phyloP scores from a whole-genome alignment of 2,113 vertebrate genomes.

The Cochlearius cochlearius region DNA sequence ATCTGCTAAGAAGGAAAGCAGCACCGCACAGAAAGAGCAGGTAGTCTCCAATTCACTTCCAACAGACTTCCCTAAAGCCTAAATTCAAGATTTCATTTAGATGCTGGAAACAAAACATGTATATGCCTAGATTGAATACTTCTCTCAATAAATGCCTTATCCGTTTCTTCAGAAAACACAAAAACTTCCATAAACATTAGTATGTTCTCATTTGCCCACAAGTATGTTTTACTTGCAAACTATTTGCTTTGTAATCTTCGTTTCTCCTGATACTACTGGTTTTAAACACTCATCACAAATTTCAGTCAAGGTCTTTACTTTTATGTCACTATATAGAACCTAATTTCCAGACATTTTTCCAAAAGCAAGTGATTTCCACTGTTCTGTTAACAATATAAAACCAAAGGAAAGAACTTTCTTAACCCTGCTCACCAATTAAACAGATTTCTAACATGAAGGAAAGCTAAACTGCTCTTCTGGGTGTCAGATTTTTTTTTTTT shows the following conservation, averaged over 20 bases:
- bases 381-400: neutral
- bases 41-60: neutral
- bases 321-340: neutral
- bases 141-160: neutral
- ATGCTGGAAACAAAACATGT: neutral
- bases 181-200: neutral
- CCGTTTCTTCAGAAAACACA: neutral
- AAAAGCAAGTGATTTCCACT: neutral
- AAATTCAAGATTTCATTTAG: neutral
- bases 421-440: neutral
- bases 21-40: neutral
- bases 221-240: neutral
- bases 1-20: neutral
- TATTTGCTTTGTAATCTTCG: neutral
- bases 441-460: neutral
- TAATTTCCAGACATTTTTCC: neutral
- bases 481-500: neutral
- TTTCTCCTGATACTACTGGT: neutral
- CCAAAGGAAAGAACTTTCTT: neutral
- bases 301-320: neutral
- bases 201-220: neutral
- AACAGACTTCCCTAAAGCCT: neutral
- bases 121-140: neutral
- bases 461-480: neutral
- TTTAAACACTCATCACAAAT: neutral